Base-by-base conservation (phyloP, 2,888 invertebrate genomes). In the Clepsis dumicolana region DNA sequence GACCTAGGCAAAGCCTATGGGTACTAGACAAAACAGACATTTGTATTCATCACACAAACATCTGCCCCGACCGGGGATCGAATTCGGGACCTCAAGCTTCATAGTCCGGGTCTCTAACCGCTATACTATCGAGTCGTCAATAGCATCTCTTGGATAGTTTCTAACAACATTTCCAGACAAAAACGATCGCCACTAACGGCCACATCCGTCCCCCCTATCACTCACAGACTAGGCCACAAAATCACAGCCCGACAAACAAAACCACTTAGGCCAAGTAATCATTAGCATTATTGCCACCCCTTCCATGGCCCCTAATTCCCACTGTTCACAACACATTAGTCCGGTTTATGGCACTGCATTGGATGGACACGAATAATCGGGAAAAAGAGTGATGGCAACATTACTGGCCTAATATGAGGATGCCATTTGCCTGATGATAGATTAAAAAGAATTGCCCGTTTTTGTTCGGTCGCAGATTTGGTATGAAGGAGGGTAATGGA, bases 181-280 rank as follows among this genome's bases (percentile, higher is more conserved):
- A n/a, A 24, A n/a, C n/a, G 12, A n/a, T 29, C 16, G 14, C 12
- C 12, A 18, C 56, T 35, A 50, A 50, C 12, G 5, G 5, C 21
- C 24, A 21, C 29, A 32, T 29, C 48, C 21, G 21, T 48, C 48
- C 5, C 41, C 38, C 14, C 16, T 61, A 61, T 61, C 29, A 29
- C 18, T 21, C 14, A 61, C 32, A 44, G 61, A 29, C 25, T 52
- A 63, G 25, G 24, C 24, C 32, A 44, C 35, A 48, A 41, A 64
- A 52, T 27, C 53, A 84, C 83, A 83, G 80, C 79, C 80, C 79
- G 75, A 81, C 81, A 81, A 87, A 85, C 84, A 86, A 86, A 82
- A 78, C 82, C 83, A 81, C 84, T 85, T 80, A 78, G 78, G 77
- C 77, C 73, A 75, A 74, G 79, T 78, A 76, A 79, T 85, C 81